Conservation (phyloP, 2,888 invertebrate species). For the Lasioglossum zephyrum region DNA sequence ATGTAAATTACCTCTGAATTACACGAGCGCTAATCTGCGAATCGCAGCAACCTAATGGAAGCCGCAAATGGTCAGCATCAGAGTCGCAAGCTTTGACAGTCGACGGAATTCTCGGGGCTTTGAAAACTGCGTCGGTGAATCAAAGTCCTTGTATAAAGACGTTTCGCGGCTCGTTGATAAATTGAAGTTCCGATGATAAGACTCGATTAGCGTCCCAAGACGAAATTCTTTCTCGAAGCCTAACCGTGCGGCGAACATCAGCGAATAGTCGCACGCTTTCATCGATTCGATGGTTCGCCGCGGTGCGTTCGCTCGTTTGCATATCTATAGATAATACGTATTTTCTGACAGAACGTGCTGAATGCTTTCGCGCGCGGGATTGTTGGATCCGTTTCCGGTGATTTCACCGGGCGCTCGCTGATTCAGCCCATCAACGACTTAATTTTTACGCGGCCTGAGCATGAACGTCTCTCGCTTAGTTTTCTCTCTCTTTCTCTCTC, state of each 20-base stretch:
- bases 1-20: not conserved
- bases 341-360: conserved; percentile 51
- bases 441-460: conserved; percentile 39
- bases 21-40: not conserved
- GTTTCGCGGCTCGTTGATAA: not conserved
- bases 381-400: conserved; percentile 53
- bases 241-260: conserved; percentile 26
- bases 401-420: conserved; percentile 53
- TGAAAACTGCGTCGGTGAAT: not conserved
- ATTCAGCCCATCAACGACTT: conserved; percentile 41
- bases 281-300: conserved; percentile 58
- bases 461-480: conserved; percentile 1
- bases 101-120: not conserved
- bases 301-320: conserved; percentile 52
- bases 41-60: not conserved
- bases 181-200: not conserved
- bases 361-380: conserved; percentile 54
- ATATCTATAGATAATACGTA: conserved; percentile 64
- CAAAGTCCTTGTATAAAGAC: conserved; percentile 6
- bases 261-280: conserved; percentile 60
- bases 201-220: not conserved
- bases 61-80: not conserved
- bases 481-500: not conserved
- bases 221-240: conserved; percentile 20
- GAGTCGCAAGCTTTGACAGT: not conserved